Evolutionary conservation across 2,888 invertebrate species (phyloP), one percentile per base, ranked within the genome.

Genomic region (Noctua janthe): DNA sequence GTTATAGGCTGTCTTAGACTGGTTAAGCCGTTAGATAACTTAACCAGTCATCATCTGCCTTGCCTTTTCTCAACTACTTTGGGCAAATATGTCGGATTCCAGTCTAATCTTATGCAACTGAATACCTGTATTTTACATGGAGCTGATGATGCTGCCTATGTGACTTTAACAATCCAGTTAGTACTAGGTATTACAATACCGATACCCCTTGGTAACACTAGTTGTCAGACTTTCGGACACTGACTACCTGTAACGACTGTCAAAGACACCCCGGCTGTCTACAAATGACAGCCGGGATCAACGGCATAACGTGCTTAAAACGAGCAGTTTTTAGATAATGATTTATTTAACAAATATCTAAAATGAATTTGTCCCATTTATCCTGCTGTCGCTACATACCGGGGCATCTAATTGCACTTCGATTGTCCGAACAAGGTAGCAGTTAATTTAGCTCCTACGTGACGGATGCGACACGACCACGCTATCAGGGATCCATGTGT

Each of bases 401-500:
- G 62, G 62, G 29, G 82, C 82, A 80, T 84, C 88, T 88, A 88
- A 89, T 88, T 89, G 89, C 86, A 83, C 78, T 76, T 76, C 76
- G 64, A 84, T 83, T 82, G 89, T 86, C 76, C 78, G 75, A 76
- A 76, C 74, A 75, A 67, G 39, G 77, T 62, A 70, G 39, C 62
- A 62, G 69, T 49, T 78, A 23, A 56, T 83, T 89, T 86, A 85
- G 64, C 2, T 6, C 64, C 10, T 23, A 78, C 88, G 83, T 81
- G 20, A 87, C 82, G 81, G 69, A 13, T 47, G 49, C 81, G 80
- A 81, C 43, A 71, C 85, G 81, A 76, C 39, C 39, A 39, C 1
- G 20, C 1, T 1, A 20, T 10, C 20, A 66, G 11, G 39, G 20
- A 35, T 35, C 3, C 35, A 7, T 15, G 29, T 49, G 75, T 20